Base-by-base conservation (phyloP, 2,797 vertebrate genomes). In the Aselliscus stoliczkanus region DNA sequence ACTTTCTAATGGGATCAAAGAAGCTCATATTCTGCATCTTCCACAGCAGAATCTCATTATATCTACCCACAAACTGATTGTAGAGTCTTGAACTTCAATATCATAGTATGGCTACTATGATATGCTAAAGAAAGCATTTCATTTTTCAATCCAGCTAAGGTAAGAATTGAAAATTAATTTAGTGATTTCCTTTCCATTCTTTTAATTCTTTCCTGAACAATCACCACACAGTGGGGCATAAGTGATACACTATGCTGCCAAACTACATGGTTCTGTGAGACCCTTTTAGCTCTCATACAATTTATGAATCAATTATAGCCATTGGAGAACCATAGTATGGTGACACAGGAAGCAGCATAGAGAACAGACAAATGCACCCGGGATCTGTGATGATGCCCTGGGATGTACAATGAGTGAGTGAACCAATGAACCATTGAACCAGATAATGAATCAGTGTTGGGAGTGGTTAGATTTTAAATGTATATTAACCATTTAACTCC, bases 391-490 rank as follows among this genome's bases (percentile, higher is more conserved):
- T 58, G 50, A 76, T 81, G 50, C 25, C 83, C 69, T 95, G 72
- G 67, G 64, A 20, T 87, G 7, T 47, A 56, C 83, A 91, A 96
- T 73, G 70, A 94, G 77, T 72, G 20, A 95, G 37, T 73, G 39
- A 97, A 80, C 79, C 47, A 11, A 84, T 79, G 88, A 96, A 85
- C 72, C 80, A 85, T 4, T 83, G 89, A 97, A 93, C 85, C 75
- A 94, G 82, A 94, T 96, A 95, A 97, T 97, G 90, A 97, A 97
- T 96, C 50, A 93, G 27, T 95, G 90, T 96, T 87, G n/a, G 85
- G n/a, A 29, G 58, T 97, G 96, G 97, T 97, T 96, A 79, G 92
- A 97, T 95, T 96, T 97, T 95, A 96, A 97, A 96, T 94, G 84
- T 77, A 88, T 90, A 96, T 96, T 96, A 97, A 95, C 92, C 70